These are phyloP conservation scores for Plusia festucae DNA, from an alignment of 2,888 invertebrate genomes.

Conservation along the genomic window DNA sequence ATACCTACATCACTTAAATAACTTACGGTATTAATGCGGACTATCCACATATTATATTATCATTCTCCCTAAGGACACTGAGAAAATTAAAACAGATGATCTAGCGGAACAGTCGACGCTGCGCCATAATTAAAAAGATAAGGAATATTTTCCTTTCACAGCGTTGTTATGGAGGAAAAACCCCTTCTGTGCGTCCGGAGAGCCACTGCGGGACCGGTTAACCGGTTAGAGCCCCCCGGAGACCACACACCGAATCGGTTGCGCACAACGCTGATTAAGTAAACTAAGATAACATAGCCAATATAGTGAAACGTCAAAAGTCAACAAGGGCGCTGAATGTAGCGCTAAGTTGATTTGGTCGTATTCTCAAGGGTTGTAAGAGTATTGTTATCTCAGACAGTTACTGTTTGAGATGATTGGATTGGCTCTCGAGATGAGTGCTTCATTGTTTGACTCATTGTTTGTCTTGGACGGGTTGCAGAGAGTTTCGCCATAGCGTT, in stretches of 20 bases:
- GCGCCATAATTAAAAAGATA: slow-evolving; percentile 89
- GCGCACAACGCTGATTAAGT: slow-evolving; percentile 86
- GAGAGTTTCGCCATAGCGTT: slow-evolving; percentile 51
- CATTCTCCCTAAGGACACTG: slow-evolving; percentile 72
- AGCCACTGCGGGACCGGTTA: slow-evolving; percentile 74
- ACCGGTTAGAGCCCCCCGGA: slow-evolving; percentile 84
- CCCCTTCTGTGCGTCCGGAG: slow-evolving; percentile 74
- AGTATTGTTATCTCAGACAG: slow-evolving; percentile 83
- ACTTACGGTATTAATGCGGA: slow-evolving; percentile 48
- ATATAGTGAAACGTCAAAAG: slow-evolving; percentile 85
- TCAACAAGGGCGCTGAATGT: slow-evolving; percentile 86
- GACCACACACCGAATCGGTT: slow-evolving; percentile 80
- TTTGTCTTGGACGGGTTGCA: slow-evolving; percentile 65
- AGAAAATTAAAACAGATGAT: slow-evolving; percentile 88
- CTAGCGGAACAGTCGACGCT: slow-evolving; percentile 78
- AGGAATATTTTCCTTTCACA: slow-evolving; percentile 84
- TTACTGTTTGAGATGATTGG: slow-evolving; percentile 87
- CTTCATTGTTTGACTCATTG: slow-evolving; percentile 77
- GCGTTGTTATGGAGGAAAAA: slow-evolving; percentile 70
- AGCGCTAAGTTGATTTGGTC: slow-evolving; percentile 86
- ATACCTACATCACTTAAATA: slow-evolving; percentile 40
- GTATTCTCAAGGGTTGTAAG: slow-evolving; percentile 84
- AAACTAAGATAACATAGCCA: slow-evolving; percentile 88
- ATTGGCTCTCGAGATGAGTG: slow-evolving; percentile 81
- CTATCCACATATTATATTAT: slow-evolving; percentile 59